These are phyloP conservation scores for Phymastichus coffea DNA, from an alignment of 1,140 invertebrate genomes.

Conservation along the genomic window DNA sequence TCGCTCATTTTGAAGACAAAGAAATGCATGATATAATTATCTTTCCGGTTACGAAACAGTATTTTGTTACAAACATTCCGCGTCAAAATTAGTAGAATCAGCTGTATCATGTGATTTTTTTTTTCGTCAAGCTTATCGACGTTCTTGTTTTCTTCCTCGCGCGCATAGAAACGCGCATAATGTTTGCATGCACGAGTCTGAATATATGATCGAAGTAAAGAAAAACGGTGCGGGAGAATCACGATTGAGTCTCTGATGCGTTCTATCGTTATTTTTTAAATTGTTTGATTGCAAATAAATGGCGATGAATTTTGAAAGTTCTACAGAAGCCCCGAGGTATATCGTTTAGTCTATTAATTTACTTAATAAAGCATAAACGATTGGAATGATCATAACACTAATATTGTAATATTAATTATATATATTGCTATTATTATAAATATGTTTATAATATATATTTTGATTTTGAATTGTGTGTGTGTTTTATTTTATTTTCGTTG, in stretches of 20 bases:
- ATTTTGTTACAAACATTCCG: neutral
- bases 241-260: neutral
- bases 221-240: constrained; percentile 15
- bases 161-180: constrained; percentile 2
- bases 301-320: constrained; percentile 7
- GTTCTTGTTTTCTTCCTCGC: neutral
- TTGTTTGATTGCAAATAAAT: constrained; percentile 13
- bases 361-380: constrained; percentile 51
- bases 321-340: constrained; percentile 11
- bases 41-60: neutral
- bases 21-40: constrained; percentile 1
- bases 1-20: neutral
- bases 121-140: neutral
- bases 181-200: neutral
- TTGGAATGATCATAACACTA: constrained; percentile 51
- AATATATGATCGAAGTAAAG: constrained; percentile 18
- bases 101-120: constrained; percentile 10
- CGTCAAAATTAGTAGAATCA: neutral
- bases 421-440: constrained; percentile 55
- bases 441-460: constrained; percentile 57
- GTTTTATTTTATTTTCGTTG: constrained; percentile 40
- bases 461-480: constrained; percentile 53
- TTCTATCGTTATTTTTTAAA: constrained; percentile 14
- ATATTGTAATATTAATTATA: constrained; percentile 56
- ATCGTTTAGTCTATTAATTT: constrained; percentile 50